Conservation (phyloP, 2,113 vertebrate genomes). For the Gopherus flavomarginatus region DNA sequence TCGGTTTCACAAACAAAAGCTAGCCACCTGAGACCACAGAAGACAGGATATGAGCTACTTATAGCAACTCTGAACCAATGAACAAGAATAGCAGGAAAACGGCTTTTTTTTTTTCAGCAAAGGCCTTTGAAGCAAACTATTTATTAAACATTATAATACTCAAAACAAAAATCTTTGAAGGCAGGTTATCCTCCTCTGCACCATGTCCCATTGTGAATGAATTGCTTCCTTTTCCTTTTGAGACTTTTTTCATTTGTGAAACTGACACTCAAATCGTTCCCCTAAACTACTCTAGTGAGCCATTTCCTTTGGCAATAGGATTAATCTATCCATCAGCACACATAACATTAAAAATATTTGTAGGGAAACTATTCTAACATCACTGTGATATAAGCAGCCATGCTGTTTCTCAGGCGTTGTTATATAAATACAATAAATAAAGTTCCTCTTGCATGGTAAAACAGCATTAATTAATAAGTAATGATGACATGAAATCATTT, state of each 20-base stretch:
- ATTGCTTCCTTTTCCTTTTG: conserved; percentile 96
- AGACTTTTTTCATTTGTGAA: conserved; percentile 88
- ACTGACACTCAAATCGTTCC: conserved; percentile 84
- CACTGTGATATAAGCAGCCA: conserved; percentile 23
- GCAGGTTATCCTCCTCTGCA: conserved; percentile 91
- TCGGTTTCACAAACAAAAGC: conserved; percentile 91
- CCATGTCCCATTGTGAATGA: conserved; percentile 91
- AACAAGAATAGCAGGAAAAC: conserved; percentile 99
- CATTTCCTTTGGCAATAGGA: not conserved
- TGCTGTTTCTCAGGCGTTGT: conserved; percentile 4
- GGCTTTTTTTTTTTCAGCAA: conserved; percentile 79
- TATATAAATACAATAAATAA: conserved; percentile 52
- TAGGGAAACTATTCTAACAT: conserved; percentile 1
- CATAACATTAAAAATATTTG: conserved; percentile 33
- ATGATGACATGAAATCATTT: conserved; percentile 25
- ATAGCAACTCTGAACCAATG: conserved; percentile 88
- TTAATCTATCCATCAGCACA: conserved; percentile 41
- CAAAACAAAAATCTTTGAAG: conserved; percentile 95
- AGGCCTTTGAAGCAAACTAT: conserved; percentile 95
- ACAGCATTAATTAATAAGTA: conserved; percentile 44
- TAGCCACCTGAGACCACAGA: conserved; percentile 95
- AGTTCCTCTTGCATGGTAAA: conserved; percentile 30
- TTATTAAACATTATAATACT: conserved; percentile 92
- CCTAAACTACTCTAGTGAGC: conserved; percentile 27
- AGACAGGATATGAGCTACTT: conserved; percentile 98